These are phyloP conservation scores for Aythya baeri DNA, from an alignment of 2,113 vertebrate genomes.

Conservation along the genomic window DNA sequence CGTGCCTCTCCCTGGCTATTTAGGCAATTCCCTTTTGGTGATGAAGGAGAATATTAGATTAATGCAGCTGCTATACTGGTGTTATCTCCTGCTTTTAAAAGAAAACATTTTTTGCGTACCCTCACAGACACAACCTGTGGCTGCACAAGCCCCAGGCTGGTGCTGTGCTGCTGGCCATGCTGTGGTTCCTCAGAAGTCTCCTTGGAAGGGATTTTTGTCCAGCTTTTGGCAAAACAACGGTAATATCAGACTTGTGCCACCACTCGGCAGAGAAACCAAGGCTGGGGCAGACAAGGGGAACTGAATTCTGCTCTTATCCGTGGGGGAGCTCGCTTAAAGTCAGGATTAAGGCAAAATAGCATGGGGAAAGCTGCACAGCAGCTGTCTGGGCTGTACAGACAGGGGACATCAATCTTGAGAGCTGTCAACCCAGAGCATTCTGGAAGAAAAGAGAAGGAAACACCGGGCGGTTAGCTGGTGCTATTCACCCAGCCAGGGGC, in stretches of 20 bases:
- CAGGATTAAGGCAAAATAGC: background rate
- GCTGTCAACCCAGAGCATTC: background rate
- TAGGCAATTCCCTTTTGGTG: slow-evolving; percentile 56
- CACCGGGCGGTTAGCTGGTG: background rate
- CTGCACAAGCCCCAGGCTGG: background rate
- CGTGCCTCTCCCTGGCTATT: slow-evolving; percentile 41
- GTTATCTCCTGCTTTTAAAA: slow-evolving; percentile 53
- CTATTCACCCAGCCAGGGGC: background rate
- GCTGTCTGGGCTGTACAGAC: background rate
- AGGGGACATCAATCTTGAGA: background rate
- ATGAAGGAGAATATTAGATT: slow-evolving; percentile 62
- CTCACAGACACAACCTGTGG: background rate
- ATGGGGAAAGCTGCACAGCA: background rate
- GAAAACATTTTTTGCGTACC: background rate
- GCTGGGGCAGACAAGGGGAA: rapidly evolving
- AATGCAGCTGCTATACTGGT: slow-evolving; percentile 44
- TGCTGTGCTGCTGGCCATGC: background rate
- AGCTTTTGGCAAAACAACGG: background rate
- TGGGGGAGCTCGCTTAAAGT: background rate
- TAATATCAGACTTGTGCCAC: background rate
- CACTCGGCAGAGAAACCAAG: background rate
- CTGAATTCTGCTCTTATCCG: background rate
- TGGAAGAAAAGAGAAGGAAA: background rate
- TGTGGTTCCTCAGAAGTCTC: background rate
- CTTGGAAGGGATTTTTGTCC: background rate